These are phyloP conservation scores for Clamator glandarius DNA, from an alignment of 2,797 vertebrate genomes.

Conservation along the genomic window DNA sequence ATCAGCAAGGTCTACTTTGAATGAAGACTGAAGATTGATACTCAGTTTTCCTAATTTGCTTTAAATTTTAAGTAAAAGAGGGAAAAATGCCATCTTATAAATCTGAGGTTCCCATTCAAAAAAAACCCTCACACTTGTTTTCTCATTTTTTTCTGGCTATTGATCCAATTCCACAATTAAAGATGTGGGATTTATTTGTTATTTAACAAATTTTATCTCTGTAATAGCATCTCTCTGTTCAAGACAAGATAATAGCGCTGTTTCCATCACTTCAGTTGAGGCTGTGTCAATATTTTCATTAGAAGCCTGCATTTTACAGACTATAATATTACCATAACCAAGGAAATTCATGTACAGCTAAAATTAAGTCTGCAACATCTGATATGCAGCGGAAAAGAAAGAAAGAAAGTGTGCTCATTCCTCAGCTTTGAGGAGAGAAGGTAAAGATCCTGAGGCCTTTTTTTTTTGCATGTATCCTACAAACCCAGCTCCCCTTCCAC, in stretches of 20 bases:
- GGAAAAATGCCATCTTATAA: not conserved
- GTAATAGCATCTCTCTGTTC: not conserved
- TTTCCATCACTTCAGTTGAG: not conserved
- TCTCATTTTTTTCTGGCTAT: not conserved
- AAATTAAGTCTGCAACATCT: constrained; percentile 36
- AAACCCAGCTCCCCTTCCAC: constrained; percentile 11
- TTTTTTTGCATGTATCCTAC: not conserved
- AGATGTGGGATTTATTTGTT: not conserved
- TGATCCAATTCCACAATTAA: not conserved
- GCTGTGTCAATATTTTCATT: constrained; percentile 66
- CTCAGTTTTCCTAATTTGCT: not conserved
- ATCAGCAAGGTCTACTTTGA: not conserved
- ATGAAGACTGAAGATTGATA: not conserved
- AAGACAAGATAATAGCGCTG: not conserved
- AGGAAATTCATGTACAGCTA: not conserved
- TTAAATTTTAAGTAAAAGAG: not conserved
- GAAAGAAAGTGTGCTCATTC: not conserved
- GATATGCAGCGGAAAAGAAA: constrained; percentile 25
- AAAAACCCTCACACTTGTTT: not conserved
- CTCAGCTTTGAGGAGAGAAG: constrained; percentile 2
- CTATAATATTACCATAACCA: not conserved
- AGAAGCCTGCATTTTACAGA: not conserved
- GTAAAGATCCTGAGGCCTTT: constrained; percentile 32
- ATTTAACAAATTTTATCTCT: constrained; percentile 21
- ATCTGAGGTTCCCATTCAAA: not conserved